These are phyloP conservation scores for Nesogale talazaci DNA, from an alignment of 2,113 vertebrate species.

Conservation along the genomic window DNA sequence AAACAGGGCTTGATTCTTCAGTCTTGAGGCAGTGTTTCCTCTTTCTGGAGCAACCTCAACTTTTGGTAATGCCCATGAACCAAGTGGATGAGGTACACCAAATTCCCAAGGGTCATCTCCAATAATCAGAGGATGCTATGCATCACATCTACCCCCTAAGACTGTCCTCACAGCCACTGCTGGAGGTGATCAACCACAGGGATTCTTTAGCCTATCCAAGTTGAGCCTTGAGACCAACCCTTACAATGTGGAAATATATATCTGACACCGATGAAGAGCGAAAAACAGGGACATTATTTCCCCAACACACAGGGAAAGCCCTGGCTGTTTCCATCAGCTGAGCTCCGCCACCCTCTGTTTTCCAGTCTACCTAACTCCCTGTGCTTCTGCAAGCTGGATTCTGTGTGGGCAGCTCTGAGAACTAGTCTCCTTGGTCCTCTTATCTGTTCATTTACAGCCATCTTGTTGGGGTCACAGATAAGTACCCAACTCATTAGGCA, in stretches of 20 bases:
- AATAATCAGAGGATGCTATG: not conserved
- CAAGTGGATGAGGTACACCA: not conserved
- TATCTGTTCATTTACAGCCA: conserved; percentile 71
- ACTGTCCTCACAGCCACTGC: not conserved
- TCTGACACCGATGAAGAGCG: not conserved
- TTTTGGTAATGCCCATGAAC: not conserved
- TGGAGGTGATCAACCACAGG: not conserved
- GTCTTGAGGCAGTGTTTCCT: not conserved
- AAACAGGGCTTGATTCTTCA: not conserved
- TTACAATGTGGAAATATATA: not conserved
- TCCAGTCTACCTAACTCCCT: not conserved
- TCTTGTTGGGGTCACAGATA: conserved; percentile 76
- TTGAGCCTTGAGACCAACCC: not conserved
- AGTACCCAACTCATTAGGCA: conserved; percentile 76
- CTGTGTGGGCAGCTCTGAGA: conserved; percentile 58
- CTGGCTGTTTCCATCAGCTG: not conserved
- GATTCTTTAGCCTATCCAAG: not conserved
- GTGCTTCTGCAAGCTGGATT: not conserved
- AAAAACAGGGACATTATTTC: not conserved
- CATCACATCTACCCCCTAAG: not conserved
- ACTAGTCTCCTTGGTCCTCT: conserved; percentile 66
- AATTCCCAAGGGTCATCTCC: not conserved
- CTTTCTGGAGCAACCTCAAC: not conserved
- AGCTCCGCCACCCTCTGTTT: not conserved
- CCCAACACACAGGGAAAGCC: not conserved